phyloP scores from a whole-genome alignment of 2,888 invertebrate genomes.

The Ennomos quercinarius region DNA sequence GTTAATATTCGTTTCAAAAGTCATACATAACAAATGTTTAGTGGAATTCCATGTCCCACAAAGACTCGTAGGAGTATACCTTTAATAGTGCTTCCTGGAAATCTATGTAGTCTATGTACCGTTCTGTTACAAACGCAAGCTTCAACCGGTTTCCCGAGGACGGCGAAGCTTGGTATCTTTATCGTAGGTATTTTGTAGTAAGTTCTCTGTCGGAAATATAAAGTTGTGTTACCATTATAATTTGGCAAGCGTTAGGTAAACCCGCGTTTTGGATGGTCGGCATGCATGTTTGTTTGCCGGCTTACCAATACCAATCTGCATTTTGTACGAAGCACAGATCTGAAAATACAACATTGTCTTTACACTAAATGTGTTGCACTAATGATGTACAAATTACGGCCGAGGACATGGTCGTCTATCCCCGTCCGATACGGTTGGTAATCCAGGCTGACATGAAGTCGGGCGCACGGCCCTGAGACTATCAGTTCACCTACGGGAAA shows the following conservation, averaged over 20 bases:
- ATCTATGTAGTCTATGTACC: conserved; percentile 3
- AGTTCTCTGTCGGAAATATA: conserved; percentile 3
- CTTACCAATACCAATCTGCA: not conserved
- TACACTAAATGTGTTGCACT: conserved; percentile 30
- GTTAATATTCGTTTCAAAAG: no score
- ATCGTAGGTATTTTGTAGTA: conserved; percentile 2
- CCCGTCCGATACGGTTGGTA: conserved; percentile 54
- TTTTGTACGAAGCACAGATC: not conserved
- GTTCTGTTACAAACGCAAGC: conserved; percentile 10
- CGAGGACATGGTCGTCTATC: conserved; percentile 44
- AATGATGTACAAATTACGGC: conserved; percentile 50
- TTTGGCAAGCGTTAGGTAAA: no score
- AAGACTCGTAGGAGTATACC: no score
- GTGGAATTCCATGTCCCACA: no score
- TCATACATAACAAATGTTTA: no score
- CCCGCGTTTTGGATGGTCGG: no score
- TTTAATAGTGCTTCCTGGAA: conserved; percentile 14
- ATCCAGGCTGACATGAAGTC: conserved; percentile 59
- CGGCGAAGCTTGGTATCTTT: not conserved
- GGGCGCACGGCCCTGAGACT: conserved; percentile 65
- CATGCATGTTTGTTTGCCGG: conserved; percentile 2
- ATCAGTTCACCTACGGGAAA: conserved; percentile 74
- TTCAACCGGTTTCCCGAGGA: conserved; percentile 17
- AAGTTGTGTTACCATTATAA: not conserved
- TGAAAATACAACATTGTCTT: conserved; percentile 12